Base-by-base conservation (phyloP, 2,797 vertebrate species). In the Tinamus major region DNA sequence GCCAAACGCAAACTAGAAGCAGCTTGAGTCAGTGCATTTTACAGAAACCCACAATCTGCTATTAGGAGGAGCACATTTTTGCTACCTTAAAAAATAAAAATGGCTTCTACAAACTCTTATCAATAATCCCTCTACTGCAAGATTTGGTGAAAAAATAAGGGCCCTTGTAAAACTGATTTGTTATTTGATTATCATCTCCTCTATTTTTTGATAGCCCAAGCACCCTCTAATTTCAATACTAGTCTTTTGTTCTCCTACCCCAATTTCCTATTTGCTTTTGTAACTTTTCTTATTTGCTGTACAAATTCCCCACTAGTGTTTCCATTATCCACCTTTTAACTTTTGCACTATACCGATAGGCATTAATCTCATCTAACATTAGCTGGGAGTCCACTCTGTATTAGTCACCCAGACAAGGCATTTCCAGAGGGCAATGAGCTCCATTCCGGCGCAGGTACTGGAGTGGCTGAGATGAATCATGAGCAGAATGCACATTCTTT, bases 91-190 rank as follows among this genome's bases (percentile, higher is more conserved):
- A 79, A 77, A 89, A 16, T 70, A 89, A 16, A 55, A 7, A 10
- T 41, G 37, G 27, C 65, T 77, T 49, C 13, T 27, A 74, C 39
- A 89, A 85, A 41, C 17, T 24, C 37, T 27, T 77, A 75, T 5
- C 29, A 83, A 48, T 13, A 48, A 68, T 27, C 8, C 44, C 44
- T 0, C 1, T 1, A 62, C 0, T 0, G 65, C 0, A 42, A 26
- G 58, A 7, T 70, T 46, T 0, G 3, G 42, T 63, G 29, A 55
- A 69, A 65, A 61, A 11, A 14, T 3, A 27, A 1, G 5, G 18
- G 37, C 7, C 39, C 8, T 53, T 56, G 2, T 61, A 71, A 83
- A 24, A 53, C 16, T 24, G 3, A 55, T 16, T 87, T 77, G 0
- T 1, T 75, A 46, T 31, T 78, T 1, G 1, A 44, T 26, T 64